These are phyloP conservation scores for Tupaia chinensis DNA, from an alignment of 2,113 vertebrate species.

Conservation along the genomic window DNA sequence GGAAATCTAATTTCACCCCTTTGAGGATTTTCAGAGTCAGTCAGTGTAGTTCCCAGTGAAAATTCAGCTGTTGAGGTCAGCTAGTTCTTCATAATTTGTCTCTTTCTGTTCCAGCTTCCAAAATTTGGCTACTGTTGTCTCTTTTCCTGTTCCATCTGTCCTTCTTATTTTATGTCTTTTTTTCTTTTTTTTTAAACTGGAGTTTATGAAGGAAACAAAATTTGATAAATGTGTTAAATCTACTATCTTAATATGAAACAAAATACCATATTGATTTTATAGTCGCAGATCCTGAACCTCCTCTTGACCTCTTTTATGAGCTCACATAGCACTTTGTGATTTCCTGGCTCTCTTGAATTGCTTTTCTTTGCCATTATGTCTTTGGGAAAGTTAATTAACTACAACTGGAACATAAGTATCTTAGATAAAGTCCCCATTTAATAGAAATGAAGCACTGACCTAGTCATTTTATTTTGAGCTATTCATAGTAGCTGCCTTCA, in stretches of 20 bases:
- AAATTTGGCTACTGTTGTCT: neutral
- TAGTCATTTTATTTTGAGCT: slow-evolving; percentile 38
- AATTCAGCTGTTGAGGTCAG: neutral
- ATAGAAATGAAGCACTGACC: slow-evolving; percentile 33
- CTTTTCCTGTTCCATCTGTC: neutral
- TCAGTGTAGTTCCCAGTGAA: neutral
- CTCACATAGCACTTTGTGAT: neutral
- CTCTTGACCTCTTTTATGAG: neutral
- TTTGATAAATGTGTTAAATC: neutral
- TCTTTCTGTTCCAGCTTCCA: neutral
- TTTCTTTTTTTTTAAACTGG: neutral
- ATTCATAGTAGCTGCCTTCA: slow-evolving; percentile 45
- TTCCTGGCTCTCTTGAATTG: neutral
- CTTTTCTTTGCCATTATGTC: neutral
- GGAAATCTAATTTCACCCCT: neutral
- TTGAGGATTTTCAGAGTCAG: neutral
- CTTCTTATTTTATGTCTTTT: neutral
- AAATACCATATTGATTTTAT: neutral
- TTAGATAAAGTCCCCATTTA: neutral
- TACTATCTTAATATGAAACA: neutral
- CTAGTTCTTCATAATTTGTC: neutral
- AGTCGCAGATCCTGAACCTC: neutral
- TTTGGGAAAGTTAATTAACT: slow-evolving; percentile 61
- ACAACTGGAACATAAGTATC: neutral
- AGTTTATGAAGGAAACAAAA: neutral